Evolutionary conservation across 2,888 invertebrate genomes (phyloP).

Genomic region (Volucella inflata): DNA sequence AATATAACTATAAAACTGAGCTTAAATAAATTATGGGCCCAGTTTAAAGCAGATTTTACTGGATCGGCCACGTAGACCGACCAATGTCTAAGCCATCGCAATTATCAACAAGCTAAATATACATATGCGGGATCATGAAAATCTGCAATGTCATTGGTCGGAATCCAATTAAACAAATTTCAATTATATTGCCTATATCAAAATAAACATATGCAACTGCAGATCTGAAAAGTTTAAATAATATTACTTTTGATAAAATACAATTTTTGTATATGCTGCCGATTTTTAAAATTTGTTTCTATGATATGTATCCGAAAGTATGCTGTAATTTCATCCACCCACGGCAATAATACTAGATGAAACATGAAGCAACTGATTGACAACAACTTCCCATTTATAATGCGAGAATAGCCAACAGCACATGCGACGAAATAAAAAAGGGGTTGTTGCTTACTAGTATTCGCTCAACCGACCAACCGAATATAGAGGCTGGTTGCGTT

Average conservation of each 20-base stretch:
- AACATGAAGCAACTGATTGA: background rate
- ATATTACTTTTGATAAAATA: background rate
- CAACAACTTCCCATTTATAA: conserved; percentile 7
- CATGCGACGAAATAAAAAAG: conserved; percentile 9
- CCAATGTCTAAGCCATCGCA: no score
- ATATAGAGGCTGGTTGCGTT: conserved; percentile 30
- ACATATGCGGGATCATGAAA: no score
- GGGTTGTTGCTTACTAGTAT: conserved; percentile 17
- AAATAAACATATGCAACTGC: no score
- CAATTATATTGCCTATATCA: no score
- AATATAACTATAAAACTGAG: no score
- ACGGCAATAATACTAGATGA: background rate
- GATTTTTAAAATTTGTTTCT: background rate
- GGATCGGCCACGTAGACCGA: no score
- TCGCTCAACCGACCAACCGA: conserved; percentile 33
- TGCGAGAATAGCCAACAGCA: conserved; percentile 20
- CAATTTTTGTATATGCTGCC: background rate
- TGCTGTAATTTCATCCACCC: conserved; percentile 3
- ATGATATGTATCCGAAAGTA: background rate
- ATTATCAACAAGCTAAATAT: no score
- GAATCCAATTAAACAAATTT: no score
- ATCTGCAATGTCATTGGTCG: no score
- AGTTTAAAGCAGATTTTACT: no score
- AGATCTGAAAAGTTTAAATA: no score
- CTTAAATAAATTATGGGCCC: no score